Percentiles rank a stretch among this genome's conserved stretches.
Conservation (phyloP, 2,113 vertebrate genomes). For the Eurystomus gularis region DNA sequence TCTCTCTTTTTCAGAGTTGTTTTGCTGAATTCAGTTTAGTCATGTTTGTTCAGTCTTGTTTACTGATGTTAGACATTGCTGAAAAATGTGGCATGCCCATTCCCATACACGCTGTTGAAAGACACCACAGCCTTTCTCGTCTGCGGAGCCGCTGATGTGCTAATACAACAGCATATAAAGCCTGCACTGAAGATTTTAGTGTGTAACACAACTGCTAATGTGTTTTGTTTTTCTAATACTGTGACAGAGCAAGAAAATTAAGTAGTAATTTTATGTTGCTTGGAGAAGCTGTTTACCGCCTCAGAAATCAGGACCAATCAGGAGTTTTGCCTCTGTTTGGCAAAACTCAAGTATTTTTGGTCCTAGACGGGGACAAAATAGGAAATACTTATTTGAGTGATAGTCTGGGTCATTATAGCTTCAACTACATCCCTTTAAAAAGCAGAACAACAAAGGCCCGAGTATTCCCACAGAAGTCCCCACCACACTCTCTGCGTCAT, state of each 20-base stretch:
- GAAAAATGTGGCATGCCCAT: slow-evolving; percentile 11
- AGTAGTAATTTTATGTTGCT: background rate
- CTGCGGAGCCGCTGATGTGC: background rate
- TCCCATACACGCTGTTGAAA: background rate
- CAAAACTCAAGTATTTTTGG: slow-evolving; percentile 1
- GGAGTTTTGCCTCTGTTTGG: background rate
- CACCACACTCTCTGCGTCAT: slow-evolving; percentile 28
- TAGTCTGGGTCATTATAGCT: slow-evolving; percentile 27
- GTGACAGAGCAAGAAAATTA: background rate
- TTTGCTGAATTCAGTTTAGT: background rate
- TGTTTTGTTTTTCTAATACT: background rate
- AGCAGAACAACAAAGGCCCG: background rate
- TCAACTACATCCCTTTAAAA: background rate
- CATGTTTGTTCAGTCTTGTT: slow-evolving; percentile 42
- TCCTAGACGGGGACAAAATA: background rate
- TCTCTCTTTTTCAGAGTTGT: background rate
- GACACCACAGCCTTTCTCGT: background rate
- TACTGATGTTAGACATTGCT: background rate
- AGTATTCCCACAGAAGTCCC: slow-evolving; percentile 49
- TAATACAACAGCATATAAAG: background rate
- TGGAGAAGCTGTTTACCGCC: background rate
- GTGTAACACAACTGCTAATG: background rate
- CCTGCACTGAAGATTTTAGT: background rate
- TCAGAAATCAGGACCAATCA: background rate
- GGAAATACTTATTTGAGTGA: slow-evolving; percentile 29